phyloP scores from a whole-genome alignment of 1,140 invertebrate species.

The Zaprionus capensis region DNA sequence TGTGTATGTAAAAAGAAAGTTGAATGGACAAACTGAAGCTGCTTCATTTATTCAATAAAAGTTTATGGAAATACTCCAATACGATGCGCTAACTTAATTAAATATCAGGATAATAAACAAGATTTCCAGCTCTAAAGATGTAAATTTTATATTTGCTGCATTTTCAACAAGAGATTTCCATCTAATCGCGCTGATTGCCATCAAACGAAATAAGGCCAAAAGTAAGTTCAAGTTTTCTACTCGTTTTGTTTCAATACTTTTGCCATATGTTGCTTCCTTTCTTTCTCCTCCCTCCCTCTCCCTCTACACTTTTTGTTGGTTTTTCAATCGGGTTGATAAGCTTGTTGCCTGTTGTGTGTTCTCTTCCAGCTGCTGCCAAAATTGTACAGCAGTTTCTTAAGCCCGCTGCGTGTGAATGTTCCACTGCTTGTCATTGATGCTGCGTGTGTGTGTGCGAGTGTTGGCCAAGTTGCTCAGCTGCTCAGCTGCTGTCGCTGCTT shows the following conservation, averaged over 20 bases:
- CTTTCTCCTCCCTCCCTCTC: not conserved
- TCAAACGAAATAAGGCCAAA: not conserved
- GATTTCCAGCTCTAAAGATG: too few relatives aligned
- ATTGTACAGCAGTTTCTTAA: conserved; percentile 30
- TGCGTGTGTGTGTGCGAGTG: conserved; percentile 14
- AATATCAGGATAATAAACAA: too few relatives aligned
- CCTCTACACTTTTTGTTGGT: not conserved
- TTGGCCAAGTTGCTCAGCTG: conserved; percentile 26
- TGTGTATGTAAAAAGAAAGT: too few relatives aligned
- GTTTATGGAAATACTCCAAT: too few relatives aligned
- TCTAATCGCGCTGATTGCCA: not conserved
- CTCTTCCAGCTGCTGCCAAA: conserved; percentile 30
- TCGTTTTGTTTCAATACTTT: not conserved
- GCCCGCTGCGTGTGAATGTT: conserved; percentile 21
- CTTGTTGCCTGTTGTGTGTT: conserved; percentile 18
- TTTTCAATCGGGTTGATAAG: conserved; percentile 29
- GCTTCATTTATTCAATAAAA: too few relatives aligned
- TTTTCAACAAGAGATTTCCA: not conserved
- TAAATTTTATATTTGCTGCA: too few relatives aligned
- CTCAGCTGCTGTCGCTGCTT: conserved; percentile 34
- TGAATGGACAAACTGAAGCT: too few relatives aligned
- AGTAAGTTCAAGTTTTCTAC: not conserved
- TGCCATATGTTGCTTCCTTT: not conserved
- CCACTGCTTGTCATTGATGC: conserved; percentile 9
- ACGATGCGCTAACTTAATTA: too few relatives aligned